Evolutionary conservation across 2,113 vertebrate genomes (phyloP), one percentile per base, ranked within the genome.

Genomic region (Cephalopterus ornatus): DNA sequence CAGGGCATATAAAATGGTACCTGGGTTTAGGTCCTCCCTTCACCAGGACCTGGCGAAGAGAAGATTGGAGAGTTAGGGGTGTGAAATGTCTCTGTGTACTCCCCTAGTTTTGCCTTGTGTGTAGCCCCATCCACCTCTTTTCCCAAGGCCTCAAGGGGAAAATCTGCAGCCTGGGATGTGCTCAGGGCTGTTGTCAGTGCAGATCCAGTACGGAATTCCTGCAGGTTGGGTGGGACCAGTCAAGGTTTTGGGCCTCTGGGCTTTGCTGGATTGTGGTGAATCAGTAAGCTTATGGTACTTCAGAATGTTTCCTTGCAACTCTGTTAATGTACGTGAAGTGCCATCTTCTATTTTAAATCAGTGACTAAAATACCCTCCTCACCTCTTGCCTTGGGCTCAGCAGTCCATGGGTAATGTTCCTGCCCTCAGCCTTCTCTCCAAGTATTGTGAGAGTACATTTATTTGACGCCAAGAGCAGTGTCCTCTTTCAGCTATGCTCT

Each of bases 381-480:
- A 14, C 74, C 70, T 56, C 42, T 12, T 14, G 11, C 19, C 65
- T 11, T n/a, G 24, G 30, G 20, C 58, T 32, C 56, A 56, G 61
- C 66, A 65, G 35, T 8, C 68, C 28, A 2, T 44, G 78, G 32
- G 13, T 49, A 2, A 27, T 4, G 56, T 19, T 59, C 27, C 12
- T 4, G 7, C 12, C 32, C 67, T 3, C 21, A 82, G 35, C 71
- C 39, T 41, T 27, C 28, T 59, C 75, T 49, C n/a, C 50, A 77
- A 18, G 39, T 52, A 3, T 2, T 28, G 35, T 11, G 47, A 27
- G 22, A 39, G 14, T 3, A 4, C 3, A 0, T 61, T n/a, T 67
- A 14, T 84, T 17, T 56, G 66, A 12, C 24, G 8, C 52, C 26
- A 28, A 12, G 49, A 68, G 53, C 14, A 19, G n/a, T 52, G 41